Percentiles rank a stretch among this genome's conserved stretches.
phyloP scores from a whole-genome alignment of 2,113 vertebrate genomes.

The Catharus fuscescens region DNA sequence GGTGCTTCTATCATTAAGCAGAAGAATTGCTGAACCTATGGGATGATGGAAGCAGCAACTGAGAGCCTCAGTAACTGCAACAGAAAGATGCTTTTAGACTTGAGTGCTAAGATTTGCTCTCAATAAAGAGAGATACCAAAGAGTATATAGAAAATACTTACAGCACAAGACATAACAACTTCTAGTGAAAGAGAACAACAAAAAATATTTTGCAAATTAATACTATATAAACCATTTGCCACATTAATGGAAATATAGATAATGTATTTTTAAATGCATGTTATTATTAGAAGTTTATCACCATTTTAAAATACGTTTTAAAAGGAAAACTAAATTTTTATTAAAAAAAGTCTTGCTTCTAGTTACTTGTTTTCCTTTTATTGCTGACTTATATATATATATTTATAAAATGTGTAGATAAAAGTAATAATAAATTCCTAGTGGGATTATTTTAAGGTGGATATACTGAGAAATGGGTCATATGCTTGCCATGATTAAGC shows the following conservation, averaged over 20 bases:
- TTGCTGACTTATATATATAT: not conserved
- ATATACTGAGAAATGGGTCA: not conserved
- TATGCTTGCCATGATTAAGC: not conserved
- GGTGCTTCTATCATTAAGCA: not conserved
- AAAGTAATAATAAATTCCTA: not conserved
- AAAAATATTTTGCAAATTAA: not conserved
- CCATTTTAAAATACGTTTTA: not conserved
- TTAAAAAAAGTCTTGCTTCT: not conserved
- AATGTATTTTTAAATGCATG: not conserved
- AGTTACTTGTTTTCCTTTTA: not conserved
- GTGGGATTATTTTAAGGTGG: not conserved
- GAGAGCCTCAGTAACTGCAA: not conserved
- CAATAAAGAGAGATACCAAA: not conserved
- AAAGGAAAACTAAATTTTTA: not conserved
- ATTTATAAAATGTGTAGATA: not conserved
- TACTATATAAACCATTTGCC: not conserved
- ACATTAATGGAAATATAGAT: not conserved
- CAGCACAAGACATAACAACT: not conserved
- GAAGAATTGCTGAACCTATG: not conserved
- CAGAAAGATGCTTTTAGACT: not conserved
- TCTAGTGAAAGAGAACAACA: not conserved
- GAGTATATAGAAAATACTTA: not conserved
- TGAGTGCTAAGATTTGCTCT: not conserved
- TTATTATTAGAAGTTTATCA: not conserved
- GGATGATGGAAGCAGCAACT: not conserved